These are phyloP conservation scores for Myzus persicae DNA, from an alignment of 1,140 invertebrate species.

Conservation along the genomic window DNA sequence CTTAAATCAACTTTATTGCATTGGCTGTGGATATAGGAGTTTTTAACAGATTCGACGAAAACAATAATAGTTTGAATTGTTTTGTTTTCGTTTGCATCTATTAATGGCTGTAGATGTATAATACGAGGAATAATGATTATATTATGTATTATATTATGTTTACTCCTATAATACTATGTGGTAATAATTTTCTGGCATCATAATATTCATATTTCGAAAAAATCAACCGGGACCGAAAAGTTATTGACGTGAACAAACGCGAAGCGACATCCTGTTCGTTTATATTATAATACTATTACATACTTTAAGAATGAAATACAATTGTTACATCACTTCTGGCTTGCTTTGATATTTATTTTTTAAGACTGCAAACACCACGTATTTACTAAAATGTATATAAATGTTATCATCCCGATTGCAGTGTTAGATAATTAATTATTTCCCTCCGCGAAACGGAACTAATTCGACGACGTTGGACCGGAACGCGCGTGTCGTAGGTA, in stretches of 20 bases:
- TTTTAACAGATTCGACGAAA: not conserved
- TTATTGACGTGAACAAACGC: not conserved
- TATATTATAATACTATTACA: not conserved
- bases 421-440: conserved; percentile 17
- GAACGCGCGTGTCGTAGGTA: not conserved
- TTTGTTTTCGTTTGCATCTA: not conserved
- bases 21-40: not conserved
- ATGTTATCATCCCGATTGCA: not conserved
- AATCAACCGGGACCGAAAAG: not conserved
- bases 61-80: not conserved
- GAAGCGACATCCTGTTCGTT: not conserved
- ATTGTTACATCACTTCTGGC: not conserved
- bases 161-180: not conserved
- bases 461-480: not conserved
- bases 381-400: not conserved
- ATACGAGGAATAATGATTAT: not conserved
- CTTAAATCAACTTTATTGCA: not conserved
- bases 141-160: not conserved
- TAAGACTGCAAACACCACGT: not conserved
- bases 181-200: not conserved
- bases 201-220: not conserved
- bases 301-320: not conserved
- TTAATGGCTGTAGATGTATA: not conserved
- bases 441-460: not conserved
- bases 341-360: not conserved